phyloP scores from a whole-genome alignment of 2,888 invertebrate genomes.

The Cryptus armator region DNA sequence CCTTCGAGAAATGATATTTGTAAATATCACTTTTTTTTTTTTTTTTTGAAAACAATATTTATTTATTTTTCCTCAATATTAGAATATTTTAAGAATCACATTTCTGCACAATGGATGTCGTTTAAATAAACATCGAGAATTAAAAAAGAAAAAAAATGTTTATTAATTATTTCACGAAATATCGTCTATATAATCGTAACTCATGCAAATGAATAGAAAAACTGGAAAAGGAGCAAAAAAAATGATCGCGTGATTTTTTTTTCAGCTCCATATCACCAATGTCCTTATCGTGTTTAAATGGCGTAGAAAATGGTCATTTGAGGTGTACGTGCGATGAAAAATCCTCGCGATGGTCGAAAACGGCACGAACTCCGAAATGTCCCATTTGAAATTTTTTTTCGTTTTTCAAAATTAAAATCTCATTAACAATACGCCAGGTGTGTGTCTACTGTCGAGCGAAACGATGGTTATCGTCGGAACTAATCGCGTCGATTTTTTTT shows the following conservation, averaged over 20 bases:
- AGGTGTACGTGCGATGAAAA: too few species aligned
- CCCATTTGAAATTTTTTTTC: neutral
- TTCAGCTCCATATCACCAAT: too few species aligned
- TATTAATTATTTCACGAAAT: neutral
- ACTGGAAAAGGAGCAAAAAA: neutral
- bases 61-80: slow-evolving; percentile 3
- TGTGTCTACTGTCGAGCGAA: too few species aligned
- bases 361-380: neutral
- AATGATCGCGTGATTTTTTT: neutral
- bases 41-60: neutral
- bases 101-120: neutral
- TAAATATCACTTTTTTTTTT: neutral
- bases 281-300: too few species aligned
- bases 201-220: neutral
- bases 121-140: neutral
- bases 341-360: too few species aligned
- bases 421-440: too few species aligned
- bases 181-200: neutral
- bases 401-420: too few species aligned
- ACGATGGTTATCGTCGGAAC: too few species aligned
- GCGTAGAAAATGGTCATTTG: too few species aligned
- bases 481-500: too few species aligned
- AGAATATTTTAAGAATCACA: neutral
- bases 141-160: neutral
- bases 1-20: slow-evolving; percentile 10